Base-by-base conservation (phyloP, 2,888 invertebrate species). In the Sphaeridia pumilis region DNA sequence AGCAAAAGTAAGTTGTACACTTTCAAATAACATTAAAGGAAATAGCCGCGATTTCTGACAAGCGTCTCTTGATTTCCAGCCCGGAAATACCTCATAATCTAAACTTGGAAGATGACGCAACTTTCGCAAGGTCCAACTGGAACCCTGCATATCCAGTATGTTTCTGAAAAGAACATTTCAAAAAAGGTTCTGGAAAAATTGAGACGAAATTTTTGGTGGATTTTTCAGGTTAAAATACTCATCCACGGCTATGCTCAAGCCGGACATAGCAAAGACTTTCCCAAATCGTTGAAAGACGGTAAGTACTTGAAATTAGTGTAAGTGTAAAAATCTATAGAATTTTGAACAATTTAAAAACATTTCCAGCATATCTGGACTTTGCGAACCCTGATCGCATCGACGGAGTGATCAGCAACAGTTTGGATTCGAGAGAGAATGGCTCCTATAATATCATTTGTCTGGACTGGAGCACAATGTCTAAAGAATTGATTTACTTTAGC, bases 401-500 rank as follows among this genome's bases (percentile, higher is more conserved):
- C 7, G 38, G 38, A 17, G 12, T 38, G 10, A 5, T 38, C 12
- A 38, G 38, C 38, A 38, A 38, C 38, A 17, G 20, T 38, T 20
- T 38, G 38, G 38, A 38, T 5, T 14, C 12, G 10, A 38, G 7
- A 38, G 38, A 38, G 17, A 54, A 58, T 49, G 51, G 35, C 17
- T 53, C 50, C n/a, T 55, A 52, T 27, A 63, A 63, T 45, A 52
- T 63, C 3, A 59, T 63, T 49, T 55, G 55, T 38, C 58, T 63
- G 5, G 63, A 60, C 52, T 63, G 63, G 63, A 59, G 59, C 46
- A 45, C 55, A 2, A 28, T 63, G 26, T 56, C 58, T 2, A 52
- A 58, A 24, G 63, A 63, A 46, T 57, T 63, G n/a, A 52, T 59
- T 38, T 63, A 63, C 46, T 59, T 58, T n/a, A 60, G 60, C 46